A percentile compares a stretch with the other conserved stretches of the same genome.
Evolutionary conservation across 1,140 invertebrate genomes (phyloP).

Genomic region (Contarinia nasturtii): DNA sequence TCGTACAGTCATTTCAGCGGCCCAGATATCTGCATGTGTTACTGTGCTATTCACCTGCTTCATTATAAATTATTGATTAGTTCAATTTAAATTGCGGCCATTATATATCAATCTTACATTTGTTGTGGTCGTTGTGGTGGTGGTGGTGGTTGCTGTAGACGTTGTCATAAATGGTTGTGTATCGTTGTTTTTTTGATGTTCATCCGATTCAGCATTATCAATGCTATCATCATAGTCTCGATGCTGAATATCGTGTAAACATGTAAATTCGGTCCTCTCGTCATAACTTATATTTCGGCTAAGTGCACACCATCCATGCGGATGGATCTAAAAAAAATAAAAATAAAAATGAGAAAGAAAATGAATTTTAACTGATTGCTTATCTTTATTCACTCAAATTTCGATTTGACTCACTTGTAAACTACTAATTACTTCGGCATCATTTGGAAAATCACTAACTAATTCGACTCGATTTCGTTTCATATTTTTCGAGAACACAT

Average conservation of each 20-base stretch:
- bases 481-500: conserved; percentile 53
- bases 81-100: too few relatives aligned
- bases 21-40: conserved; percentile 18
- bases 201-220: background rate
- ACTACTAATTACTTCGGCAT: conserved; percentile 77
- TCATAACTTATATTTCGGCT: conserved; percentile 72
- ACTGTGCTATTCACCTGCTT: background rate
- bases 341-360: background rate
- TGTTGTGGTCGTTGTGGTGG: too few relatives aligned
- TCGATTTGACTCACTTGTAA: conserved; percentile 48
- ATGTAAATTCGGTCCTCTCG: conserved; percentile 82
- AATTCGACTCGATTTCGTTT: conserved; percentile 73
- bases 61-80: too few relatives aligned
- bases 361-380: too few relatives aligned
- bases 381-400: too few relatives aligned
- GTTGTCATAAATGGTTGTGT: too few relatives aligned
- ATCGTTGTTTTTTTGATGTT: too few relatives aligned
- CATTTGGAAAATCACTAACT: conserved; percentile 79
- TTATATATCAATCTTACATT: too few relatives aligned
- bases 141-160: too few relatives aligned
- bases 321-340: conserved; percentile 44
- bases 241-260: conserved; percentile 77
- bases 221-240: conserved; percentile 23
- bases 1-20: conserved; percentile 20
- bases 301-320: conserved; percentile 73